These are phyloP conservation scores for Scopus umbretta DNA, from an alignment of 2,113 vertebrate genomes.

Conservation along the genomic window DNA sequence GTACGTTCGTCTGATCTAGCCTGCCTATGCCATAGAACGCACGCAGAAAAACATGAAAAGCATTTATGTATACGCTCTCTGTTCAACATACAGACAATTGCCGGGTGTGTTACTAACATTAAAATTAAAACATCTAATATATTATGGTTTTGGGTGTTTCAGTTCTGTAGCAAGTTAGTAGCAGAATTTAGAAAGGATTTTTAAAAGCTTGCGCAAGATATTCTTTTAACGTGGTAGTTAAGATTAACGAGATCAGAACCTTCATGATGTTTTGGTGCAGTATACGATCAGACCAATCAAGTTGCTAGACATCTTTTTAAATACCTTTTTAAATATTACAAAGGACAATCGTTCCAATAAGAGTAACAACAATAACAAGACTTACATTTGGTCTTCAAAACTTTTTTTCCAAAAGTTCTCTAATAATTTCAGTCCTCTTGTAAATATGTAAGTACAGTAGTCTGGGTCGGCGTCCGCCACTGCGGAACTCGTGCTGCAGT, in stretches of 20 bases:
- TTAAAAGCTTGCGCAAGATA: neutral
- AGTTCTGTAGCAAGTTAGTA: neutral
- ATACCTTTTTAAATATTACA: neutral
- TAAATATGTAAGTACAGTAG: neutral
- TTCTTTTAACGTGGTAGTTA: neutral
- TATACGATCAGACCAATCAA: neutral
- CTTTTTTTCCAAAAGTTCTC: neutral
- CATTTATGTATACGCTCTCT: neutral
- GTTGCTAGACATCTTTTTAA: neutral
- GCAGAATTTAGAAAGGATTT: neutral
- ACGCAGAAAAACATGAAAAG: neutral
- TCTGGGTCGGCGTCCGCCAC: neutral
- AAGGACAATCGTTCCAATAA: neutral
- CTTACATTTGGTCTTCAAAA: neutral
- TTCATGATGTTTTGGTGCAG: neutral
- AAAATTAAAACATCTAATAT: neutral
- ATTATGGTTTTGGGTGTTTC: neutral
- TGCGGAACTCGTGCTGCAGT: neutral
- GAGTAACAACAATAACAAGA: neutral
- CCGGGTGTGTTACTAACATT: neutral
- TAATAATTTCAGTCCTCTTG: neutral
- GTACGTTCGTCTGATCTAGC: constrained; percentile 44
- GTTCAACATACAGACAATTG: neutral
- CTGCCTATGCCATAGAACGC: neutral
- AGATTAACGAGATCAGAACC: neutral